Conservation (phyloP, 2,888 invertebrate species). For the Magallana nippona region DNA sequence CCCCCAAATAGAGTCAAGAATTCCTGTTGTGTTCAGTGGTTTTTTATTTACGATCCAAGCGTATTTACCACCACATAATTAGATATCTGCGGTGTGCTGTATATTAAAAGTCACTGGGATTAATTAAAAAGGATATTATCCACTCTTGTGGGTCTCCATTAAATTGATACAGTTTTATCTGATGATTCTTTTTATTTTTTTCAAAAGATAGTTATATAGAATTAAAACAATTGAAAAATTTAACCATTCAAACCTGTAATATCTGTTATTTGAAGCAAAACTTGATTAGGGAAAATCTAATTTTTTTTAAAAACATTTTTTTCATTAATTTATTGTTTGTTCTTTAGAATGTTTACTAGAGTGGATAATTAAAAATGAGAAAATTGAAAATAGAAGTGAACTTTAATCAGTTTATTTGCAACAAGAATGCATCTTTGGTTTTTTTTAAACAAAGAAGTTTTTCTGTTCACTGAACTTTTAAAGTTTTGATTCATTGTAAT, state of each 20-base stretch:
- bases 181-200: not conserved
- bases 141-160: not conserved
- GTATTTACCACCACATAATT: constrained; percentile 16
- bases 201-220: too few species aligned
- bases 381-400: too few species aligned
- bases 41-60: constrained; percentile 15
- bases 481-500: not conserved
- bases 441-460: not conserved
- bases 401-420: not conserved
- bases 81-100: constrained; percentile 18
- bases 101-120: constrained; percentile 9
- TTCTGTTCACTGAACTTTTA: not conserved
- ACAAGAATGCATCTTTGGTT: not conserved
- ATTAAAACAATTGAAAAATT: too few species aligned
- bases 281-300: too few species aligned
- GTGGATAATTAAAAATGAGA: too few species aligned
- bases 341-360: too few species aligned
- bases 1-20: constrained; percentile 23
- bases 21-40: constrained; percentile 3
- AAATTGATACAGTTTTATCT: not conserved
- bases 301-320: too few species aligned
- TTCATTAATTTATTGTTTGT: too few species aligned
- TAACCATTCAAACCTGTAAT: too few species aligned
- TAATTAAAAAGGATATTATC: constrained; percentile 11
- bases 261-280: too few species aligned